These are phyloP conservation scores for Standfussiana lucernea DNA, from an alignment of 2,888 invertebrate species.

Conservation along the genomic window DNA sequence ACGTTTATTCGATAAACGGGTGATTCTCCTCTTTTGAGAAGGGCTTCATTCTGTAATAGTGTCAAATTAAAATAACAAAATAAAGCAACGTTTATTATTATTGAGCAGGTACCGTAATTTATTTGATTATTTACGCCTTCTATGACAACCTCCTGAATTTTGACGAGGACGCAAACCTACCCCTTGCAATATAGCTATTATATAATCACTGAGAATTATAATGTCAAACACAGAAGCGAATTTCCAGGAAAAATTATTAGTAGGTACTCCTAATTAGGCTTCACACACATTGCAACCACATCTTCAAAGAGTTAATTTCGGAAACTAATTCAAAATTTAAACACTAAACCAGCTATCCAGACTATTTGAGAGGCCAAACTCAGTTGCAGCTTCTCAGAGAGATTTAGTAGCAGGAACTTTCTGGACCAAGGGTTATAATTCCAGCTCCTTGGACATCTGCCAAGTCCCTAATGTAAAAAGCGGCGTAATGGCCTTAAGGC, in stretches of 20 bases:
- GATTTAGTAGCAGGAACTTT: conserved; percentile 60
- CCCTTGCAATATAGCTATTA: too few relatives aligned
- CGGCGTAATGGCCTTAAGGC: conserved; percentile 61
- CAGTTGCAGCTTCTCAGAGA: conserved; percentile 61
- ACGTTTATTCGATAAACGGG: too few relatives aligned
- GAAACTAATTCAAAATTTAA: conserved; percentile 43
- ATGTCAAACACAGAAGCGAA: neutral
- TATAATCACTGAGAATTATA: neutral
- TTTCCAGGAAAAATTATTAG: neutral
- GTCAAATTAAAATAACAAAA: too few relatives aligned
- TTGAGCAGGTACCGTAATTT: too few relatives aligned
- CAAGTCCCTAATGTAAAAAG: conserved; percentile 66
- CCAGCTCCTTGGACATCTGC: conserved; percentile 59
- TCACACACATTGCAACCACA: neutral
- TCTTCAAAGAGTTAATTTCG: neutral
- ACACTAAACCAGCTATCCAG: conserved; percentile 10
- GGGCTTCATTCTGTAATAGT: too few relatives aligned
- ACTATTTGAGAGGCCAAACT: conserved; percentile 39
- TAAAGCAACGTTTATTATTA: too few relatives aligned
- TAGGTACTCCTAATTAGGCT: neutral
- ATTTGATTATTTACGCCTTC: too few relatives aligned
- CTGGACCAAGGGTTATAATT: conserved; percentile 61
- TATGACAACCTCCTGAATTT: too few relatives aligned
- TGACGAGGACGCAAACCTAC: too few relatives aligned
- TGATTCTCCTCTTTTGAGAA: too few relatives aligned